phyloP scores from a whole-genome alignment of 2,113 vertebrate species.

The Eolophus roseicapilla region DNA sequence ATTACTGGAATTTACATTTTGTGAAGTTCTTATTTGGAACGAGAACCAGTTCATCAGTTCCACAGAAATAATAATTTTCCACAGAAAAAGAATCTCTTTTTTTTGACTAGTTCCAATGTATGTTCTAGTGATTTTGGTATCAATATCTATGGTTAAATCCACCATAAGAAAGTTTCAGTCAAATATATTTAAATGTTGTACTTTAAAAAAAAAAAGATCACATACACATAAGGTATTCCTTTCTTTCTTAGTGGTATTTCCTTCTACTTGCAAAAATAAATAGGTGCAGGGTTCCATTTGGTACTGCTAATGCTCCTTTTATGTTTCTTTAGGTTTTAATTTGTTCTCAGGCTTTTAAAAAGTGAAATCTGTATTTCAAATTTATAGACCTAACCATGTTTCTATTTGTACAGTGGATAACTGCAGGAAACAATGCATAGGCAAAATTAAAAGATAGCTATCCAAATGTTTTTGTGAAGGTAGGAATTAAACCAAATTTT shows the following conservation, averaged over 20 bases:
- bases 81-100: not conserved
- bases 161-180: not conserved
- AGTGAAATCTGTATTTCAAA: not conserved
- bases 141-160: not conserved
- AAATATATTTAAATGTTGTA: not conserved
- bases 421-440: not conserved
- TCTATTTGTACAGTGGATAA: not conserved
- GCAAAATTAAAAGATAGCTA: not conserved
- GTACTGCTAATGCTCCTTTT: not conserved
- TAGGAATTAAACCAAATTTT: not conserved
- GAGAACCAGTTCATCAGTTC: not conserved
- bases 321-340: not conserved
- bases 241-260: not conserved
- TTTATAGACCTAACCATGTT: not conserved
- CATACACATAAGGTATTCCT: not conserved
- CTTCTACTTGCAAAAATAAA: not conserved
- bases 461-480: not conserved
- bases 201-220: not conserved
- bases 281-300: not conserved
- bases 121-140: not conserved
- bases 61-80: not conserved
- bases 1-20: not conserved
- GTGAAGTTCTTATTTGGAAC: not conserved
- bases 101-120: not conserved
- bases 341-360: not conserved